Conservation (phyloP, 1,140 invertebrate genomes). For the Acromyrmex charruanus region DNA sequence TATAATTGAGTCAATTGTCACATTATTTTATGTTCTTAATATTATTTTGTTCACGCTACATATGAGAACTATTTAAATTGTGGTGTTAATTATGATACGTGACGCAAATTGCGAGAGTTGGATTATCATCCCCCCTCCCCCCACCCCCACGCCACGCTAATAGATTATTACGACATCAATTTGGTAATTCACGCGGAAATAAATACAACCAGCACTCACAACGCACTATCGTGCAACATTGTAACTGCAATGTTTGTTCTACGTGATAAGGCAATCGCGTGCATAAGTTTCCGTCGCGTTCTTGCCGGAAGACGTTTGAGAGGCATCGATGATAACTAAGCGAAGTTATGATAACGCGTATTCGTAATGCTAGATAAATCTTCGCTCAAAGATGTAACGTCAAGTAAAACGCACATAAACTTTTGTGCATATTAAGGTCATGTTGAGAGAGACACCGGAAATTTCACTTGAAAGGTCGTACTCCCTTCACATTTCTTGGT, state of each 20-base stretch:
- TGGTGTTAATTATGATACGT: conserved; percentile 19
- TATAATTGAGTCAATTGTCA: neutral
- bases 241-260: conserved; percentile 20
- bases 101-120: conserved; percentile 4
- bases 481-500: neutral
- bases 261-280: conserved; percentile 57
- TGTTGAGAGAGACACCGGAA: neutral
- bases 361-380: conserved; percentile 31
- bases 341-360: conserved; percentile 28
- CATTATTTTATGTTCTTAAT: neutral
- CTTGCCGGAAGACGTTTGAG: conserved; percentile 63
- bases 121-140: conserved; percentile 32
- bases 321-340: conserved; percentile 52
- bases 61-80: conserved; percentile 31
- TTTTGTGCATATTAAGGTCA: neutral
- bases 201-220: neutral
- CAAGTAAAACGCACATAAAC: neutral
- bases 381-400: neutral
- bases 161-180: conserved; percentile 60
- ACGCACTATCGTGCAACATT: neutral
- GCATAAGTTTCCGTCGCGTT: conserved; percentile 21
- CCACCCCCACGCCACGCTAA: conserved; percentile 22
- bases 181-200: conserved; percentile 46
- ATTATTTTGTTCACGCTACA: neutral
- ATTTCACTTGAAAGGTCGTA: neutral